A percentile compares a stretch with the other conserved stretches of the same genome.
Conservation (phyloP, 2,888 invertebrate genomes). For the Muscina levida region DNA sequence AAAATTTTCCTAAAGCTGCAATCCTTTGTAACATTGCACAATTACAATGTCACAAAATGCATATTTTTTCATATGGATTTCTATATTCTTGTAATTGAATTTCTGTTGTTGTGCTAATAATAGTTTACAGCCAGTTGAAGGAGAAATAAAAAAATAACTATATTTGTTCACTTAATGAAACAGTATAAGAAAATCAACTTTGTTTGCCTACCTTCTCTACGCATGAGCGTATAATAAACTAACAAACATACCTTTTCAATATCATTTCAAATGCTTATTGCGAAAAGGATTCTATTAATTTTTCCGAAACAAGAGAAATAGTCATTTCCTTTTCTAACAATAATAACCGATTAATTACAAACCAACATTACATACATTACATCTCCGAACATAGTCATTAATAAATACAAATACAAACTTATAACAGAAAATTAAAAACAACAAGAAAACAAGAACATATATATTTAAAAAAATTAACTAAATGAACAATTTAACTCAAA, state of each 20-base stretch:
- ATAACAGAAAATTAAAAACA: conserved; percentile 45
- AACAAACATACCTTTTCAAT: background rate
- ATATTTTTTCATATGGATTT: too few relatives aligned
- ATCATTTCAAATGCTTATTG: background rate
- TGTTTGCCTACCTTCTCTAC: conserved; percentile 11
- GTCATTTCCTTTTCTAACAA: too few relatives aligned
- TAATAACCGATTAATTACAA: conserved; percentile 15
- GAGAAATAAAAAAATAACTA: too few relatives aligned
- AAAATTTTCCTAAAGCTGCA: too few relatives aligned
- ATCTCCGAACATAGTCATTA: conserved; percentile 25
- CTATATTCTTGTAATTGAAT: too few relatives aligned
- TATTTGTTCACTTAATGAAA: conserved; percentile 34
- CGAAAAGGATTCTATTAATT: background rate
- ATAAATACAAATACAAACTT: conserved; percentile 14
- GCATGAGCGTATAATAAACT: too few relatives aligned
- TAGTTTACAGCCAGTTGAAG: too few relatives aligned
- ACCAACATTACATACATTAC: conserved; percentile 21
- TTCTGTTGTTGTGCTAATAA: too few relatives aligned
- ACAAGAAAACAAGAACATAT: too few relatives aligned
- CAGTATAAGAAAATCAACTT: conserved; percentile 7
- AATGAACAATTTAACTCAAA: conserved; percentile 48
- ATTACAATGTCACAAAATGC: too few relatives aligned
- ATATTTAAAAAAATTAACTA: conserved; percentile 27
- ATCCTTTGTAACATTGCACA: too few relatives aligned
- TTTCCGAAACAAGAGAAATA: background rate